phyloP scores from a whole-genome alignment of 2,888 invertebrate genomes.

The Drosophila tanythrix region DNA sequence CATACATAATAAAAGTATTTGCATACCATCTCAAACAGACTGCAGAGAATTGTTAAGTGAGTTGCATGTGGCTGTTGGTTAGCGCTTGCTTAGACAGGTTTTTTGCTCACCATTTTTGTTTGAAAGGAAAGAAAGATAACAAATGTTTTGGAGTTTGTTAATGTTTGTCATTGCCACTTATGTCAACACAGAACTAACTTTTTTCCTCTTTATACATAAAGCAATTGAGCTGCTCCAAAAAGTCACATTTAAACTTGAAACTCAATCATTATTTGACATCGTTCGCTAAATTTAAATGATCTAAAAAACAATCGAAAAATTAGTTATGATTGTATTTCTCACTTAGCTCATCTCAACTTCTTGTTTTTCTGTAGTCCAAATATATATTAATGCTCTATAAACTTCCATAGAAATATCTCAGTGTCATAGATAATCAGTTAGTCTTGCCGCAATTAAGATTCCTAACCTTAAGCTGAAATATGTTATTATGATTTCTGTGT shows the following conservation, averaged over 20 bases:
- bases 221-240: not conserved
- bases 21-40: slow-evolving; percentile 5
- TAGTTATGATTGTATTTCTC: not conserved
- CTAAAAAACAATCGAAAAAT: not conserved
- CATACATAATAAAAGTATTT: slow-evolving; percentile 6
- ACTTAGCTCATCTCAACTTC: not conserved
- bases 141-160: not conserved
- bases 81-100: not conserved
- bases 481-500: not conserved
- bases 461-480: not conserved
- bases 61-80: not conserved
- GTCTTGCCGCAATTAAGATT: not conserved
- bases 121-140: not conserved
- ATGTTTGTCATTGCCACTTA: not conserved
- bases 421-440: not conserved
- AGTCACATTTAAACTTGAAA: not conserved
- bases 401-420: not conserved
- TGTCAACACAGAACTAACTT: not conserved
- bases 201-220: not conserved
- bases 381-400: not conserved
- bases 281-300: not conserved
- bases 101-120: not conserved
- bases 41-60: not conserved
- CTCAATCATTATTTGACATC: not conserved
- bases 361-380: not conserved